Evolutionary conservation across 2,113 vertebrate genomes (phyloP).

Genomic region (Gymnobelideus leadbeateri): DNA sequence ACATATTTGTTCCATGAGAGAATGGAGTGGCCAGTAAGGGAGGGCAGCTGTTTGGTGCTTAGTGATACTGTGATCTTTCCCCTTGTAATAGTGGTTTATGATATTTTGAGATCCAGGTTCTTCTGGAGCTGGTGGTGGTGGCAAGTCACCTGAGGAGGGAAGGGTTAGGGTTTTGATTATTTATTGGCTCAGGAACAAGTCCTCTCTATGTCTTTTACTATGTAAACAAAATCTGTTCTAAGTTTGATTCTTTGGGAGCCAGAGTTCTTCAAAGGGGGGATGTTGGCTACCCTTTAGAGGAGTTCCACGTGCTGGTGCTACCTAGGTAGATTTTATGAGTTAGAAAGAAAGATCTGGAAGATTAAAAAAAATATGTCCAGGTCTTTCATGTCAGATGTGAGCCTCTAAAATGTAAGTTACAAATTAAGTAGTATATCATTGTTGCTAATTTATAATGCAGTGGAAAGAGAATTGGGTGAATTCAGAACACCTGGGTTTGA

Average conservation of each 20-base stretch:
- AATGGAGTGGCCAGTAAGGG: not conserved
- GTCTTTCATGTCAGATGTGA: not conserved
- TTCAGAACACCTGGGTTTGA: not conserved
- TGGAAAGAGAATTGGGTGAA: not conserved
- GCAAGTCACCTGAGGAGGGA: not conserved
- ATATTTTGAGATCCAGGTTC: not conserved
- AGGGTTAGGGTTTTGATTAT: not conserved
- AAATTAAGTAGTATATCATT: not conserved
- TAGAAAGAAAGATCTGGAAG: not conserved
- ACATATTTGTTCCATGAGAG: not conserved
- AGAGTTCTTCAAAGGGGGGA: not conserved
- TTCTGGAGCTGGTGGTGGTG: not conserved
- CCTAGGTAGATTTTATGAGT: not conserved
- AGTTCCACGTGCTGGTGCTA: not conserved
- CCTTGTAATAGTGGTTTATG: not conserved
- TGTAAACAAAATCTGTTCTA: not conserved
- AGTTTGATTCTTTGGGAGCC: not conserved
- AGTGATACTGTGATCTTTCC: not conserved
- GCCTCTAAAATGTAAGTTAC: not conserved
- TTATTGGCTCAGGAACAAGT: not conserved
- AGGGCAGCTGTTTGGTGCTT: not conserved
- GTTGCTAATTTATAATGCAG: not conserved
- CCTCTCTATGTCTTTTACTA: not conserved
- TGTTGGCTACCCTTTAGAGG: not conserved
- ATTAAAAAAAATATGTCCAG: not conserved